Conservation (phyloP, 2,113 vertebrate species). For the Orientallactaga bullata region DNA sequence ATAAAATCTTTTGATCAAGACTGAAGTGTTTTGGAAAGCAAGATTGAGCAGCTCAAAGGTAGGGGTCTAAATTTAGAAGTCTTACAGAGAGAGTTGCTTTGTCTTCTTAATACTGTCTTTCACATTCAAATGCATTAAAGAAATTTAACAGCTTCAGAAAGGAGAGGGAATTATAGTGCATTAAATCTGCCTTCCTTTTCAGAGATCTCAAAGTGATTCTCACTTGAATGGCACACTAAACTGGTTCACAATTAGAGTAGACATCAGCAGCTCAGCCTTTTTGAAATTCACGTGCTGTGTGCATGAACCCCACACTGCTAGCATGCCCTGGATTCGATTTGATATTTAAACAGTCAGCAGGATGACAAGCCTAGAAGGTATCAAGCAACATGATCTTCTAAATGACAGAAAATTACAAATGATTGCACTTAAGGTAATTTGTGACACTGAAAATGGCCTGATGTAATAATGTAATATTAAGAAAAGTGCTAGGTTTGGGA, state of each 20-base stretch:
- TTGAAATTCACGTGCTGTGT: not conserved
- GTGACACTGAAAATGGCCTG: not conserved
- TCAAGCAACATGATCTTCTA: not conserved
- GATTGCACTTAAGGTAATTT: not conserved
- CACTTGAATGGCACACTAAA: not conserved
- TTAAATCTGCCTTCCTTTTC: constrained; percentile 42
- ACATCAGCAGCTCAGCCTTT: not conserved
- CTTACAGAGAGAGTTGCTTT: constrained; percentile 53
- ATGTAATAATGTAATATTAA: not conserved
- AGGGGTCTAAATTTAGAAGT: constrained; percentile 62
- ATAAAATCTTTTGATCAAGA: constrained; percentile 74
- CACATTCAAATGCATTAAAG: constrained; percentile 45
- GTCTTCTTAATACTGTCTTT: constrained; percentile 25
- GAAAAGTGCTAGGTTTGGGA: no score
- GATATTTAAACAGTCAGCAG: not conserved
- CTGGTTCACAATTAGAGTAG: not conserved
- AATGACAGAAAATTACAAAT: not conserved
- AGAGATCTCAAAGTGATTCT: not conserved
- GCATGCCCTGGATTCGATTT: not conserved
- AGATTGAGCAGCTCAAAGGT: not conserved
- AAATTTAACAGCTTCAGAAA: constrained; percentile 34
- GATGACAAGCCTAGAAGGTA: not conserved
- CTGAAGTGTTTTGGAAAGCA: constrained; percentile 49
- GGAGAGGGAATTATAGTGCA: constrained; percentile 35
- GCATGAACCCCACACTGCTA: not conserved